Evolutionary conservation across 1,140 invertebrate genomes (phyloP), one percentile per base, ranked within the genome.

Genomic region (Apis florea): DNA sequence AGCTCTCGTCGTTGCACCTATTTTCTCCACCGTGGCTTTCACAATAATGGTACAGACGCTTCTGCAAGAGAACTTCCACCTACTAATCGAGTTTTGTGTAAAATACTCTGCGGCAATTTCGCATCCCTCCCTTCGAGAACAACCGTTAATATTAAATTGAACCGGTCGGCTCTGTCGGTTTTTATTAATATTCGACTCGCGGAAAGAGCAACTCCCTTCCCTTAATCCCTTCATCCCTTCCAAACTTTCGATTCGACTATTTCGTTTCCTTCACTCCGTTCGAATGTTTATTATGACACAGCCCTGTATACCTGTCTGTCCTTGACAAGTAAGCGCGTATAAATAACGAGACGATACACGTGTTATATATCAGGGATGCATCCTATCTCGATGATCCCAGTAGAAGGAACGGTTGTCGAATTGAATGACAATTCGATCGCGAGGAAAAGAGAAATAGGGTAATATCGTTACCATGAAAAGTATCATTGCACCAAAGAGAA

Each of bases 1-100:
- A 77, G 86, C 83, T 87, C 80, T 79, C 83, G 80, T 87, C 83
- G 69, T 88, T 66, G 79, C 86, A 85, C 70, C 76, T 87, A 87
- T 77, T 88, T 87, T 87, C 83, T 73, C 59, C 54, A 24, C n/a
- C 85, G 85, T 80, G 85, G 86, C 86, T 88, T 88, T 88, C 80
- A 83, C 86, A 85, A 87, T 87, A 87, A 88, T 88, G 86, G 83
- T 66, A 76, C 75, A 85, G 85, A 88, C 83, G 79, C 85, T 71
- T 61, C 79, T 82, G 68, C 61, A 82, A 40, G 80, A 80, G 86
- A 85, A 87, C 86, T 88, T 85, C 73, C 79, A 72, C 74, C 67
- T 85, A 75, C 85, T 88, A 87, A 88, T 88, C 86, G 83, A 88
- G 76, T 88, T 87, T 87, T 82, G 83, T 87, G 83, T 88, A 87